phyloP scores from a whole-genome alignment of 2,113 vertebrate genomes.

The Anser brachyrhynchus region DNA sequence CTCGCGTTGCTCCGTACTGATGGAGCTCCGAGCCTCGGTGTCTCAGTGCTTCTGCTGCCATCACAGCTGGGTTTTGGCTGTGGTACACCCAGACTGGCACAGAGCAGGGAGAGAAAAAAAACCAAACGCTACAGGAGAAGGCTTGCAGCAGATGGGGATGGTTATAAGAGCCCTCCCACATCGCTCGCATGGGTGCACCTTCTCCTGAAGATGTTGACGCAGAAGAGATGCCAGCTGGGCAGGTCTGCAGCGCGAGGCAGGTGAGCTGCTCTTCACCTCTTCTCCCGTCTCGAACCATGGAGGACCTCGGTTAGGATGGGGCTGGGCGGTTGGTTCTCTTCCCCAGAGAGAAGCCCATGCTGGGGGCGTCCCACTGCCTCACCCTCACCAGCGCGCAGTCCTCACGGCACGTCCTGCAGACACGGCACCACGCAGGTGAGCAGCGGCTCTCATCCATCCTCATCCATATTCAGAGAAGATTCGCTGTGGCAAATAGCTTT shows the following conservation, averaged over 20 bases:
- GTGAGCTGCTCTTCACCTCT: not conserved
- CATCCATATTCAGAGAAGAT: conserved; percentile 2
- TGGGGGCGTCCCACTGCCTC: not conserved
- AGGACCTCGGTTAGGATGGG: not conserved
- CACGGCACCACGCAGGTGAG: not conserved
- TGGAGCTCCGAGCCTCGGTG: not conserved
- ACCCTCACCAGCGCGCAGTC: not conserved
- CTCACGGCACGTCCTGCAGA: not conserved
- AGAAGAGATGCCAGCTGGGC: not conserved
- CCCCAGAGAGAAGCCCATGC: not conserved
- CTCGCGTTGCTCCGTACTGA: not conserved
- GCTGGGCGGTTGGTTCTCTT: not conserved
- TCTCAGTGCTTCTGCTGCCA: not conserved
- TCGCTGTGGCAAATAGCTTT: not conserved
- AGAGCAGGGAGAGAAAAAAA: not conserved
- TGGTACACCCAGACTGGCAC: not conserved
- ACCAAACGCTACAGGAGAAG: not conserved
- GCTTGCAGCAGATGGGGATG: not conserved
- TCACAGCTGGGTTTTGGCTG: not conserved
- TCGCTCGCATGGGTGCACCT: not conserved
- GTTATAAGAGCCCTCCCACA: not conserved
- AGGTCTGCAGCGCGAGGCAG: not conserved
- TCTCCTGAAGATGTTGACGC: not conserved
- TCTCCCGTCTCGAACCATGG: not conserved
- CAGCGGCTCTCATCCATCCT: not conserved